phyloP scores from a whole-genome alignment of 2,888 invertebrate species.

The Lochmaea crataegi region DNA sequence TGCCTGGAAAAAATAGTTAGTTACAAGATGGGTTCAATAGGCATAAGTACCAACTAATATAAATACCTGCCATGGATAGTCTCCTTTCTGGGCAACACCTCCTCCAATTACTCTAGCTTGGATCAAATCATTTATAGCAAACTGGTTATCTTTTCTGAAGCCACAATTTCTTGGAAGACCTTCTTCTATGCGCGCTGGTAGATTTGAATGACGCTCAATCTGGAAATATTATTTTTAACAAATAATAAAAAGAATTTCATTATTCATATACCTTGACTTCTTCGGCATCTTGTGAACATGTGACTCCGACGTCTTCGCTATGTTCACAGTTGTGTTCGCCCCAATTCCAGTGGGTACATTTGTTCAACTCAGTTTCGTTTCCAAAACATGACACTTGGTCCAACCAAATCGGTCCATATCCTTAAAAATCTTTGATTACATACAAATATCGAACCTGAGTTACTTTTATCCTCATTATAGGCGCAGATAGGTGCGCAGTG shows the following conservation, averaged over 20 bases:
- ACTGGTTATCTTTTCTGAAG: slow-evolving; percentile 66
- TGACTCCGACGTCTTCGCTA: slow-evolving; percentile 74
- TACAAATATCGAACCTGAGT: not conserved
- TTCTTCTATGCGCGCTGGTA: slow-evolving; percentile 19
- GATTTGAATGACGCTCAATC: slow-evolving; percentile 47
- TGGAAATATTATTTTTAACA: not conserved
- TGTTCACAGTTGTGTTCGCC: slow-evolving; percentile 79
- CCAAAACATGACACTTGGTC: slow-evolving; percentile 77
- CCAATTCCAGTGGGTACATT: slow-evolving; percentile 76
- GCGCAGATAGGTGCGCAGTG: too few species aligned
- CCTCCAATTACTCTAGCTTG: slow-evolving; percentile 74
- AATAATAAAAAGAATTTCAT: too few species aligned
- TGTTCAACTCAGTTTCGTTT: slow-evolving; percentile 72
- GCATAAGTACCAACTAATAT: not conserved
- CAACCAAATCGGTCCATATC: slow-evolving; percentile 77
- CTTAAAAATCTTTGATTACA: slow-evolving; percentile 47
- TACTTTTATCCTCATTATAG: not conserved
- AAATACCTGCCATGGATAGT: slow-evolving; percentile 81
- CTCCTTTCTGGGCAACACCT: slow-evolving; percentile 71
- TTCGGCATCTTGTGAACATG: slow-evolving; percentile 61
- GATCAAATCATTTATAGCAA: slow-evolving; percentile 62
- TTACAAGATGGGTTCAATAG: slow-evolving; percentile 3
- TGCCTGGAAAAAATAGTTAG: slow-evolving; percentile 64
- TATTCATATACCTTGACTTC: slow-evolving; percentile 41
- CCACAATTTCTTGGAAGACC: slow-evolving; percentile 65